phyloP scores from a whole-genome alignment of 2,797 vertebrate species.

The Phrynocephalus vlangalii region DNA sequence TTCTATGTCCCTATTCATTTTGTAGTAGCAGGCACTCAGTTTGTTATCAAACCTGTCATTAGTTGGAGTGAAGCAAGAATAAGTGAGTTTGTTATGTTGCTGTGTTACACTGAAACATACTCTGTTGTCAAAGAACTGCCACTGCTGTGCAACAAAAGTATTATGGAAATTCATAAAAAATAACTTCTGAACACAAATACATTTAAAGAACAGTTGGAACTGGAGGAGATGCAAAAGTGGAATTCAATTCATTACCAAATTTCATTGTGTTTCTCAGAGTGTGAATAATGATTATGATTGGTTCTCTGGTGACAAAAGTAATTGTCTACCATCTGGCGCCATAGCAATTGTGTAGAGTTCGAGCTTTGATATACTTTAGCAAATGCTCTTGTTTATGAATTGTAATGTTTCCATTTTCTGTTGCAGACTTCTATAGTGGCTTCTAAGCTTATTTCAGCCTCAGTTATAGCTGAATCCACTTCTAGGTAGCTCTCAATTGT shows the following conservation, averaged over 20 bases:
- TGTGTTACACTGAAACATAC: background rate
- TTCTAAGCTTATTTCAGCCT: background rate
- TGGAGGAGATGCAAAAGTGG: background rate
- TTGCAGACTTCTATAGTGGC: background rate
- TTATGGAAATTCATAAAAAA: background rate
- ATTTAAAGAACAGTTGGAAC: constrained; percentile 7
- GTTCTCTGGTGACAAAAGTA: constrained; percentile 10
- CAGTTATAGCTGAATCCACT: background rate
- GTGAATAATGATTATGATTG: constrained; percentile 8
- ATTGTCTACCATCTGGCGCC: constrained; percentile 29
- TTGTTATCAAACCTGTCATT: background rate
- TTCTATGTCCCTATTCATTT: no score
- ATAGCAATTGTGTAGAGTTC: background rate
- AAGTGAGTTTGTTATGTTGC: background rate
- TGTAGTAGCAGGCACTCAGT: background rate
- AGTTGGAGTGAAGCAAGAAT: background rate
- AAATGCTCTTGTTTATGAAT: constrained; percentile 10
- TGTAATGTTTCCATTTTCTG: background rate
- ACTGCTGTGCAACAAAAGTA: background rate
- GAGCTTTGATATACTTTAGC: background rate
- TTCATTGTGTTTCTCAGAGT: constrained; percentile 4
- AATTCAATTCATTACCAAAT: constrained; percentile 15
- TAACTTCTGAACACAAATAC: background rate
- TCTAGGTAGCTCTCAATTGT: background rate
- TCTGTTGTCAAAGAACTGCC: background rate